A percentile compares a stretch with the other conserved stretches of the same genome.
phyloP scores from a whole-genome alignment of 2,888 invertebrate species.

The Ashinkailepas kermadecensis region DNA sequence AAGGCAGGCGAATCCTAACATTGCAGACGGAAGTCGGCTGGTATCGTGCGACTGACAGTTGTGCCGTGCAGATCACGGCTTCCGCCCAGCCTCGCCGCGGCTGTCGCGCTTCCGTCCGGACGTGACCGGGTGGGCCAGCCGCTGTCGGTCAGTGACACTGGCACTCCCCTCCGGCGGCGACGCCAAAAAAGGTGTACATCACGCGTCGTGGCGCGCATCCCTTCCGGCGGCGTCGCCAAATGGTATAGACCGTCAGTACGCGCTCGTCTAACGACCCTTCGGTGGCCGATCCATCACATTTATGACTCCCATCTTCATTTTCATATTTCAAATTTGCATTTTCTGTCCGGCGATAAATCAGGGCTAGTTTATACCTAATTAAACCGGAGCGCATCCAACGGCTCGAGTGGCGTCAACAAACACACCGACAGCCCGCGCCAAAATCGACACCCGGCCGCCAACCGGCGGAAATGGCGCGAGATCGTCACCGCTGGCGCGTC shows the following conservation, averaged over 20 bases:
- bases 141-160: too few relatives aligned
- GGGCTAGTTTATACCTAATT: constrained; percentile 20
- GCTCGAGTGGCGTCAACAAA: background rate
- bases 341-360: constrained; percentile 10
- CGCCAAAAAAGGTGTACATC: too few relatives aligned
- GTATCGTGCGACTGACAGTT: too few relatives aligned
- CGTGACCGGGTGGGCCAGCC: too few relatives aligned
- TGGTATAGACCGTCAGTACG: background rate
- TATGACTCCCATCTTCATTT: constrained; percentile 21
- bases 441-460: background rate
- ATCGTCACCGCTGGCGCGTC: background rate
- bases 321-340: constrained; percentile 22
- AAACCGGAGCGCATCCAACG: background rate
- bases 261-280: background rate
- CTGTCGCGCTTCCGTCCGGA: too few relatives aligned
- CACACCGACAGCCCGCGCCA: constrained; percentile 15
- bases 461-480: background rate
- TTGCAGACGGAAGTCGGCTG: too few relatives aligned
- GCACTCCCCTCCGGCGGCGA: too few relatives aligned
- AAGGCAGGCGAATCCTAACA: too few relatives aligned
- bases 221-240: background rate
- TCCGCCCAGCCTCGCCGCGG: too few relatives aligned
- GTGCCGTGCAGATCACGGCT: too few relatives aligned
- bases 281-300: constrained; percentile 18
- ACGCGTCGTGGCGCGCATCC: too few relatives aligned